Evolutionary conservation across 1,140 invertebrate species (phyloP), one percentile per base, ranked within the genome.

Genomic region (Homarus americanus): DNA sequence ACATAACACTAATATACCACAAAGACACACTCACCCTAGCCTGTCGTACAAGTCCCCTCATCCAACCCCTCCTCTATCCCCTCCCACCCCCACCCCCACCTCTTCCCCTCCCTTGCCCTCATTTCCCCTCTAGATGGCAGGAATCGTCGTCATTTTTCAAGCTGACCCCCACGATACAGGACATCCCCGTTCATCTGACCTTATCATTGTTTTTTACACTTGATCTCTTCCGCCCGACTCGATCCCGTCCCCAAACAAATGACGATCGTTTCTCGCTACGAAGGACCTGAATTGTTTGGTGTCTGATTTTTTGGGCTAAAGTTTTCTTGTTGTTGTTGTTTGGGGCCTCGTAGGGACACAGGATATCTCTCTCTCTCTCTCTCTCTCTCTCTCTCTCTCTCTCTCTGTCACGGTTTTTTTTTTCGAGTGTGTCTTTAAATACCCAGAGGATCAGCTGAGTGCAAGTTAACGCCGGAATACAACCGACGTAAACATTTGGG

Each of bases 131-230:
- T 49, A 79, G 85, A 87, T 80, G 75, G 75, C 53, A 34, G 85
- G 85, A 87, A 87, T 87, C 85, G 76, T 87, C 58, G 73, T 80
- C 85, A 87, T 87, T 79, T 79, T 79, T 87, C 85, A 87, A 66
- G 85, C 85, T 87, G 85, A 87, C 85, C 85, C 76, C 41, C 20
- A 34, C 58, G 24, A 36, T 34, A 15, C 28, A 12, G 4, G 73
- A 87, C 85, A 78, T 38, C 58, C 12, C 85, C 85, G 85, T 80
- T 87, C 85, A 87, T 87, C 85, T 87, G 85, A 87, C 85, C 85
- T 87, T 87, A 87, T 87, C 85, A 87, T 87, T 87, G 85, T 79
- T 87, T 87, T 87, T 87, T 80, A 87, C 85, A 87, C 75, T 66
- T 76, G 41, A 87, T 87, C 85, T 87, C 75, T 66, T 69, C 34